Percentiles rank a stretch among this genome's conserved stretches.
Conservation (phyloP, 2,797 vertebrate species). For the Periparus ater region DNA sequence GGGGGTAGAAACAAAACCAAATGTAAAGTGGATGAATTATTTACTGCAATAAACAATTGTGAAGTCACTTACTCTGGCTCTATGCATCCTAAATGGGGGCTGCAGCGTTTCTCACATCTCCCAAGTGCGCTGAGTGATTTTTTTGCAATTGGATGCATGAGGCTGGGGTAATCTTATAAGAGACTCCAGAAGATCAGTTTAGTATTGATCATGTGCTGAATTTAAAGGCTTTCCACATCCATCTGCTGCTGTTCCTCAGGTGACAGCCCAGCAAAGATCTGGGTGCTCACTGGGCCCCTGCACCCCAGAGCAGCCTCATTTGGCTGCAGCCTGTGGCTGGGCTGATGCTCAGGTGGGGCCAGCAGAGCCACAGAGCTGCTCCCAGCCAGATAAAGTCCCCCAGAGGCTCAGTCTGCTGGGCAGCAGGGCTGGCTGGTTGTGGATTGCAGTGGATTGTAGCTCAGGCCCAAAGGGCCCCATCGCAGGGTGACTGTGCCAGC, state of each 20-base stretch:
- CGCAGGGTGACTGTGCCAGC: background rate
- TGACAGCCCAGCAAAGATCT: background rate
- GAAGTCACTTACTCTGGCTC: slow-evolving; percentile 68
- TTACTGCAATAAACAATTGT: slow-evolving; percentile 72
- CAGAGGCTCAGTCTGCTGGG: background rate
- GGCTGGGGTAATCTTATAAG: slow-evolving; percentile 63
- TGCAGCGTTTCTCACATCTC: slow-evolving; percentile 63
- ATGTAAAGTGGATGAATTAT: slow-evolving; percentile 72
- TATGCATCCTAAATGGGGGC: slow-evolving; percentile 65
- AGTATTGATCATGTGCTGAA: slow-evolving; percentile 69
- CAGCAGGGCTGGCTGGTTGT: background rate
- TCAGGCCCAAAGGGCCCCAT: background rate
- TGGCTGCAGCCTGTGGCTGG: background rate
- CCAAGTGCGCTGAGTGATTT: slow-evolving; percentile 58
- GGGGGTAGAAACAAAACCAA: slow-evolving; percentile 22
- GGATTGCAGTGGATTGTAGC: background rate
- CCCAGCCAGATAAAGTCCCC: background rate
- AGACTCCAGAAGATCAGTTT: slow-evolving; percentile 69
- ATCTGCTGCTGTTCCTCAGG: slow-evolving; percentile 18
- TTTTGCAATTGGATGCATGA: slow-evolving; percentile 63
- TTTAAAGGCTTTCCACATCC: slow-evolving; percentile 53
- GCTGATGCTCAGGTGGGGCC: background rate
- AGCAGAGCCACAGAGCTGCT: background rate
- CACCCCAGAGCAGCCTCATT: background rate
- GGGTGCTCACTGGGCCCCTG: background rate